Evolutionary conservation across 1,140 invertebrate genomes (phyloP).

Genomic region (Drosophila ercepeae): DNA sequence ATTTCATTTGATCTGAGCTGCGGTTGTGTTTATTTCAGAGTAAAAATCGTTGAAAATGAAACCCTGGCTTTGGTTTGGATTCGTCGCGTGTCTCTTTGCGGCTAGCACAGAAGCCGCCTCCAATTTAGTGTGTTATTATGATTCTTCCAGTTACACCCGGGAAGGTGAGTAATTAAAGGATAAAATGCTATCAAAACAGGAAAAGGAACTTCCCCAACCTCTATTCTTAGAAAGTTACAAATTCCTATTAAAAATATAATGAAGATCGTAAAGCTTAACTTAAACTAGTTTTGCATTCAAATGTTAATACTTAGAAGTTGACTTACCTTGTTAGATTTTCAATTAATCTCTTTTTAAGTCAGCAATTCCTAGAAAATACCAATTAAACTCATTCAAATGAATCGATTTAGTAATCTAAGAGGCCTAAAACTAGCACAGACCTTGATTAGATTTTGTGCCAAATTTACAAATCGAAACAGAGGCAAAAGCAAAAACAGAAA

Average conservation of each 20-base stretch:
- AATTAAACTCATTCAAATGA: not conserved
- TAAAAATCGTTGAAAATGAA: constrained; percentile 53
- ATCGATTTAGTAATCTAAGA: not conserved
- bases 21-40: constrained; percentile 53
- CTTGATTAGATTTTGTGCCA: constrained; percentile 28
- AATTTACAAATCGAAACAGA: constrained; percentile 15
- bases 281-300: no score
- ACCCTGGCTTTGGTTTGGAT: constrained; percentile 46
- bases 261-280: no score
- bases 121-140: constrained; percentile 89
- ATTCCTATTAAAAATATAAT: no score
- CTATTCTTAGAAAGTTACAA: no score
- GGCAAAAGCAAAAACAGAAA: constrained; percentile 4
- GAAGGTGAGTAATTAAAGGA: constrained; percentile 85
- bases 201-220: no score
- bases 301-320: not conserved
- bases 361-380: not conserved
- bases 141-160: constrained; percentile 87
- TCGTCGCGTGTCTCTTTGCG: constrained; percentile 49
- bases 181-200: not conserved
- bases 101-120: constrained; percentile 55
- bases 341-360: not conserved
- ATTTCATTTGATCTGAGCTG: constrained; percentile 63
- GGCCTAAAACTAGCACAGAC: not conserved
- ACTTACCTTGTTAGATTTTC: not conserved